These are phyloP conservation scores for Grantiella picta DNA, from an alignment of 2,113 vertebrate species.

Conservation along the genomic window DNA sequence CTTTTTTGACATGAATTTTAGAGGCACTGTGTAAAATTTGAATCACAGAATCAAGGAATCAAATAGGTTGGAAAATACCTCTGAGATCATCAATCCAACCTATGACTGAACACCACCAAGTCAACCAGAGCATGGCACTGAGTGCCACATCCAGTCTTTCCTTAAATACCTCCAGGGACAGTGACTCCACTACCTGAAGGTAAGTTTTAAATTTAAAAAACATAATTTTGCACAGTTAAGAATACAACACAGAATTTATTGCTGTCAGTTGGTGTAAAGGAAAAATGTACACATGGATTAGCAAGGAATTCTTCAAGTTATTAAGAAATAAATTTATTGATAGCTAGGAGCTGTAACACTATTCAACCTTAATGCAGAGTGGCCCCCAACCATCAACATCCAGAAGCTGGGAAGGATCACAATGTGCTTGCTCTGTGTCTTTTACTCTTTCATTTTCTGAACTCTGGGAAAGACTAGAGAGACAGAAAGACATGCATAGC, in stretches of 20 bases:
- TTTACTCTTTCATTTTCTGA: not conserved
- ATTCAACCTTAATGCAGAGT: not conserved
- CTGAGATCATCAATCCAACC: not conserved
- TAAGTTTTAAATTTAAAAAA: not conserved
- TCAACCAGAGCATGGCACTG: not conserved
- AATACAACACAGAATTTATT: not conserved
- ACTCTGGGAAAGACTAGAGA: not conserved
- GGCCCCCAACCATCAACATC: fast-evolving
- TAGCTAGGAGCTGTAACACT: not conserved
- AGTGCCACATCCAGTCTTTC: not conserved
- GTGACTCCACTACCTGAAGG: not conserved
- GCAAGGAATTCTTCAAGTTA: not conserved
- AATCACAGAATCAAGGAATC: not conserved
- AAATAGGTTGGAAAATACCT: not conserved
- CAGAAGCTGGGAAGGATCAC: not conserved
- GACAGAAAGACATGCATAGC: not conserved
- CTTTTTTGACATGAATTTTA: not conserved
- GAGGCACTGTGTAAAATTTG: not conserved
- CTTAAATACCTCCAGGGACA: not conserved
- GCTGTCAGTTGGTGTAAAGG: not conserved
- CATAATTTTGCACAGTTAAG: not conserved
- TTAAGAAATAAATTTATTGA: not conserved
- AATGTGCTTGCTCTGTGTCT: not conserved
- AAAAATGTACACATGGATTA: not conserved
- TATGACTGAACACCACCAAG: not conserved